Percentiles rank a stretch among this genome's conserved stretches.
Conservation (phyloP, 2,797 vertebrate species). For the Pseudomugil gertrudae region DNA sequence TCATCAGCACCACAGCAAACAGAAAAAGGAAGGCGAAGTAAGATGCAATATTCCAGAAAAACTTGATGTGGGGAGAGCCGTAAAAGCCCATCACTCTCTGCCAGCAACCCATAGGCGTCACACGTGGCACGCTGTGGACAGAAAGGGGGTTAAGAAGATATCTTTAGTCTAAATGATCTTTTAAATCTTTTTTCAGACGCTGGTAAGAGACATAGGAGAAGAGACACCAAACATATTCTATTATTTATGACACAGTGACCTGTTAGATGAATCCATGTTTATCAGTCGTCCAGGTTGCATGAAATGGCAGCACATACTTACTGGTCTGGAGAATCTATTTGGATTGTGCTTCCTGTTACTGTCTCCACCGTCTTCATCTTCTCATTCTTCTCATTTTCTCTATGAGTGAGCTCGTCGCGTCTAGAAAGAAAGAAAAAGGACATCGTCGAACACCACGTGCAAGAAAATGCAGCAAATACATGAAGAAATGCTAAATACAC, state of each 20-base stretch:
- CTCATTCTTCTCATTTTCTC: slow-evolving; percentile 58
- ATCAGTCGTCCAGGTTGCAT: not conserved
- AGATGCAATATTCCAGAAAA: slow-evolving; percentile 91
- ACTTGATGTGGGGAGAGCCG: slow-evolving; percentile 83
- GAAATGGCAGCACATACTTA: slow-evolving; percentile 48
- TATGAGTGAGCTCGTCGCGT: slow-evolving; percentile 76
- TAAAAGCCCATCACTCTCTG: slow-evolving; percentile 68
- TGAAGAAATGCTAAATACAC: not conserved
- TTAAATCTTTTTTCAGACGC: too few relatives aligned
- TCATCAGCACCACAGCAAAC: slow-evolving; percentile 91
- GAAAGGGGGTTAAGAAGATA: too few relatives aligned
- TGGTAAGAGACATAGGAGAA: too few relatives aligned
- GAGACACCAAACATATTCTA: too few relatives aligned
- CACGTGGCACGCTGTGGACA: slow-evolving; percentile 37
- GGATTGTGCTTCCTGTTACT: slow-evolving; percentile 49
- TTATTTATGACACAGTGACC: too few relatives aligned
- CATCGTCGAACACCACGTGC: not conserved
- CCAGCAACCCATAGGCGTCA: slow-evolving; percentile 65
- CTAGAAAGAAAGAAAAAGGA: slow-evolving; percentile 51
- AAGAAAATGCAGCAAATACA: not conserved
- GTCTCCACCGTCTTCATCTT: slow-evolving; percentile 67
- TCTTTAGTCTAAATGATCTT: too few relatives aligned
- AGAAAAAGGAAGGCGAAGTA: slow-evolving; percentile 94
- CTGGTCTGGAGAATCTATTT: slow-evolving; percentile 32
- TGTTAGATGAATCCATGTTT: not conserved